Conservation (phyloP, 1,140 invertebrate genomes). For the Psilanteris sp. region DNA sequence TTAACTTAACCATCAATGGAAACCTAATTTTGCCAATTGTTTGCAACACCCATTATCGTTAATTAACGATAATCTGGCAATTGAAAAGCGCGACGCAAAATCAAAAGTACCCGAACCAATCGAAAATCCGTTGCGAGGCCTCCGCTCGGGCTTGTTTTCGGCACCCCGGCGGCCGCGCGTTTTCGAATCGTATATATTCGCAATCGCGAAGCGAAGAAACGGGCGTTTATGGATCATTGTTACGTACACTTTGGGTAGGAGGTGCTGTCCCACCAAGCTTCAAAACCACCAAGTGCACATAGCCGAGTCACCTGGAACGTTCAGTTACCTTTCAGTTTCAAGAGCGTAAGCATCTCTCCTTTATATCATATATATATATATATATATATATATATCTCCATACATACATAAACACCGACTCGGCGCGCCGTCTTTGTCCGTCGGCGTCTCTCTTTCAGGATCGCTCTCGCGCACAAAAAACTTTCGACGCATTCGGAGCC, state of each 20-base stretch:
- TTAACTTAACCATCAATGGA: no score
- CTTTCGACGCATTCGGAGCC: constrained; percentile 25
- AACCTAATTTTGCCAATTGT: no score
- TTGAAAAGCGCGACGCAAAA: no score
- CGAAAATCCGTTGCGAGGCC: no score
- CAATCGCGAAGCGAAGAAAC: constrained; percentile 61
- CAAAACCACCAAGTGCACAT: constrained; percentile 69
- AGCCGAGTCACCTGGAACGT: constrained; percentile 65
- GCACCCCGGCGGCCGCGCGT: no score
- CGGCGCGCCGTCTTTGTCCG: constrained; percentile 30
- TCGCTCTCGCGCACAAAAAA: constrained; percentile 21
- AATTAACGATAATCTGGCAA: no score
- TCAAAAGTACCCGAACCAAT: no score
- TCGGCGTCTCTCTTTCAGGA: constrained; percentile 3
- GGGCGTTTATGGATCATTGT: constrained; percentile 55
- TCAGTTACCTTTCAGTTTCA: constrained; percentile 77
- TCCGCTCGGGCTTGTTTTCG: no score
- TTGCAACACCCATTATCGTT: no score
- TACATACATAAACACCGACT: no score
- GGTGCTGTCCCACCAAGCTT: constrained; percentile 69
- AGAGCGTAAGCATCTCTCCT: constrained; percentile 74
- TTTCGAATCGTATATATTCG: no score
- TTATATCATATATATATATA: constrained; percentile 40
- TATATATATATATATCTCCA: no score
- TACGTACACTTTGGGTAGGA: constrained; percentile 68